These are phyloP conservation scores for Rhinella marina DNA, from an alignment of 2,797 vertebrate genomes.

Conservation along the genomic window DNA sequence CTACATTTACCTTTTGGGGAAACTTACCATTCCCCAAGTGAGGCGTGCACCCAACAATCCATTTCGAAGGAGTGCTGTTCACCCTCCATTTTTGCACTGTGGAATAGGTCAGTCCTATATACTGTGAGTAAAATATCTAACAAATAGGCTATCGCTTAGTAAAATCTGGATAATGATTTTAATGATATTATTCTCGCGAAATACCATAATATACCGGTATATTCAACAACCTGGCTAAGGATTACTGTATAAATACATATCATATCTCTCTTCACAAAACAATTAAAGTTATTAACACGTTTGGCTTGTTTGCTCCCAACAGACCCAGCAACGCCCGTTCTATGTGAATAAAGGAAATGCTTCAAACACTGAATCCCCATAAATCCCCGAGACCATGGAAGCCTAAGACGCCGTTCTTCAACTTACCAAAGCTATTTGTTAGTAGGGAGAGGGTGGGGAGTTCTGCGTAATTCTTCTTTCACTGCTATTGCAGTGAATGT, in stretches of 20 bases:
- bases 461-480: constrained; percentile 14
- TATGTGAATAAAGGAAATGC: constrained; percentile 81
- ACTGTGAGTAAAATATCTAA: too few relatives aligned
- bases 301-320: constrained; percentile 65
- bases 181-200: too few relatives aligned
- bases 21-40: too few relatives aligned
- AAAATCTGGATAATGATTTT: too few relatives aligned
- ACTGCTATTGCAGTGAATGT: constrained; percentile 27
- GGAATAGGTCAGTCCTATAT: too few relatives aligned
- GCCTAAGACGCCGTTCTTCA: background rate
- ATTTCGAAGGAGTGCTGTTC: too few relatives aligned
- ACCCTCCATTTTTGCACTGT: too few relatives aligned
- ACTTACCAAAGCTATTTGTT: constrained; percentile 27
- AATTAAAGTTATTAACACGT: constrained; percentile 14
- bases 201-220: too few relatives aligned
- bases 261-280: background rate
- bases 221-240: background rate
- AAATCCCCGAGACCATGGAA: constrained; percentile 57
- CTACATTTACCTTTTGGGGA: too few relatives aligned
- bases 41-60: too few relatives aligned
- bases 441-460: background rate
- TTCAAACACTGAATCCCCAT: constrained; percentile 76
- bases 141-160: too few relatives aligned
- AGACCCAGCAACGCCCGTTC: constrained; percentile 80
- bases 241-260: background rate